A percentile compares a stretch with the other conserved stretches of the same genome.
phyloP scores from a whole-genome alignment of 2,797 vertebrate genomes.

The Danio kyathit region DNA sequence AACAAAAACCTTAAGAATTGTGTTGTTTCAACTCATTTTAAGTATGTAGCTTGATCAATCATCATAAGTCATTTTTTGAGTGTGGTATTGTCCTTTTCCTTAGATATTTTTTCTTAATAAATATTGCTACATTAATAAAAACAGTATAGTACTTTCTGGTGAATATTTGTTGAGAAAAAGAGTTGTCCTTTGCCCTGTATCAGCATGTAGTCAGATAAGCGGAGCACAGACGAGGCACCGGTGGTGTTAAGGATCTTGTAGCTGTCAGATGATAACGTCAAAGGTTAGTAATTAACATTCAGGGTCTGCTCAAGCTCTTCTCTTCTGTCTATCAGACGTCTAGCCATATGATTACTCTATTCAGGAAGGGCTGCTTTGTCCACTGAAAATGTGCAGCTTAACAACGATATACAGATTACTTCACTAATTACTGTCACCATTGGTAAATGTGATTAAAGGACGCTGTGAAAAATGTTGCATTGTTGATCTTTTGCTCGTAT shows the following conservation, averaged over 20 bases:
- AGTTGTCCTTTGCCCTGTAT: slow-evolving; percentile 16
- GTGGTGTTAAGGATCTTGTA: slow-evolving; percentile 41
- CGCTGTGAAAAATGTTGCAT: no score
- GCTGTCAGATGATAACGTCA: slow-evolving; percentile 24
- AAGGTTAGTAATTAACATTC: slow-evolving; percentile 44
- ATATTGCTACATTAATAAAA: no score
- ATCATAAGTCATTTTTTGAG: no score
- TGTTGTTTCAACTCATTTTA: no score
- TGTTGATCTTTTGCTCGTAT: no score
- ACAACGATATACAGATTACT: neutral
- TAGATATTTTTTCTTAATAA: no score
- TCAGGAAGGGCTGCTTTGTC: neutral
- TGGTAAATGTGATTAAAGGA: no score
- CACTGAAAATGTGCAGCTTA: neutral
- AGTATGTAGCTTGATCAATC: no score
- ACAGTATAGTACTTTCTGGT: no score
- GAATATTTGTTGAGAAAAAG: neutral
- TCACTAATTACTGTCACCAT: no score
- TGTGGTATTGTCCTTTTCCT: no score
- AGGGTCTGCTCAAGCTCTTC: neutral
- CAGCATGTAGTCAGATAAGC: slow-evolving; percentile 45
- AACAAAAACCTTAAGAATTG: no score
- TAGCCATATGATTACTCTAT: neutral
- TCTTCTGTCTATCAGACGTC: slow-evolving; percentile 16
- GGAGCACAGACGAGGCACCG: neutral